Evolutionary conservation across 2,797 vertebrate genomes (phyloP).

Genomic region (Lates japonicus): DNA sequence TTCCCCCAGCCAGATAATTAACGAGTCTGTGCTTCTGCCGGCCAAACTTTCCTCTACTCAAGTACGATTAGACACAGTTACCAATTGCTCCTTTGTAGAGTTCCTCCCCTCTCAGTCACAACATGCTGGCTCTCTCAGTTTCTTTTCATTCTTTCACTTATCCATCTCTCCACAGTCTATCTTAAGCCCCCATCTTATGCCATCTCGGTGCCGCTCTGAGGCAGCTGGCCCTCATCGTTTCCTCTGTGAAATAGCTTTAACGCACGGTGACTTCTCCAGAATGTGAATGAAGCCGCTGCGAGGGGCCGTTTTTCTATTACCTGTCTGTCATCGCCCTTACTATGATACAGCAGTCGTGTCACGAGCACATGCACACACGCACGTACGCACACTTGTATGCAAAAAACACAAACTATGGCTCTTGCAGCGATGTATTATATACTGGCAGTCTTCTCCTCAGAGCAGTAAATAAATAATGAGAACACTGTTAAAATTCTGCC

Average conservation of each 20-base stretch:
- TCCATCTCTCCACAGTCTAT: conserved; percentile 55
- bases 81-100: background rate
- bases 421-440: conserved; percentile 65
- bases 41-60: conserved; percentile 32
- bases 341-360: conserved; percentile 37
- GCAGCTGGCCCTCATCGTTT: conserved; percentile 49
- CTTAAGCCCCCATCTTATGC: conserved; percentile 48
- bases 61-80: conserved; percentile 25
- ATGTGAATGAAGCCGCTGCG: conserved; percentile 74
- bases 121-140: conserved; percentile 5
- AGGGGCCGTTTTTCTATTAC: conserved; percentile 35
- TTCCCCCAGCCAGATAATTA: conserved; percentile 34
- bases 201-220: conserved; percentile 36
- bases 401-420: conserved; percentile 43
- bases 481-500: conserved; percentile 84
- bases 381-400: background rate
- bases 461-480: conserved; percentile 88
- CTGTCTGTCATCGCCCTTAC: conserved; percentile 40
- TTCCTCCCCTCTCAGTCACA: conserved; percentile 8
- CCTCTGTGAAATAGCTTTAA: conserved; percentile 70
- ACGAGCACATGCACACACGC: conserved; percentile 3
- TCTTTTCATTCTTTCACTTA: conserved; percentile 43
- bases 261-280: conserved; percentile 53
- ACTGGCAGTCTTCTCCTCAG: conserved; percentile 56
- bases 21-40: conserved; percentile 14